Base-by-base conservation (phyloP, 2,113 vertebrate species). In the Cynocephalus volans region DNA sequence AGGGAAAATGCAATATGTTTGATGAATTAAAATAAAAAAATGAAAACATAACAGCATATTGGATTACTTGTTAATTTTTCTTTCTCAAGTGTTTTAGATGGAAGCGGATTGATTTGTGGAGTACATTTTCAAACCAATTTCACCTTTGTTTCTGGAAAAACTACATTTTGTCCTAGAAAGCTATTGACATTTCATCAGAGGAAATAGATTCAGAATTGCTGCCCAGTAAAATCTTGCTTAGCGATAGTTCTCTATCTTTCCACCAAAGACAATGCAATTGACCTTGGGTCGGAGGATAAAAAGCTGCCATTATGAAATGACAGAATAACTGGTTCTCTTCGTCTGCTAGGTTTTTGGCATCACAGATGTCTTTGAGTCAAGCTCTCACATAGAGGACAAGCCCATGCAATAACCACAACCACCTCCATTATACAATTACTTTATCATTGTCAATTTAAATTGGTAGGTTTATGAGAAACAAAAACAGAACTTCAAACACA, bases 161-260 rank as follows among this genome's bases (percentile, higher is more conserved):
- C 94, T 96, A 94, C 97, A 96, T 79, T 67, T 97, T 98, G 80
- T 82, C 80, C 90, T 97, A 90, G 98, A 98, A 98, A 92, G 69
- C 96, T 98, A 98, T 97, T 98, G 98, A 97, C 98, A 98, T 98
- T 98, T 98, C 96, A 97, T 96, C 58, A 98, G 87, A 98, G 97
- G 90, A 98, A 98, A 98, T 84, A 97, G 96, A 98, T 98, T 98
- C 97, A 97, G 92, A 97, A 94, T 98, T 98, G 73, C 95, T 98
- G 92, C 76, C 93, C 97, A 97, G 52, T 88, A 98, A 97, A 95
- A 73, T 93, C 92, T 97, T 94, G 97, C 97, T 98, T 96, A 90
- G 93, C 69, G 4, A 90, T 93, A 93, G 77, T 84, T 97, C 90
- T 97, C 97, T 52, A 86, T 69, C 83, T 98, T 98, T 98, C 93